Evolutionary conservation across 2,888 invertebrate species (phyloP).

Genomic region (Dinocampus coccinellae): DNA sequence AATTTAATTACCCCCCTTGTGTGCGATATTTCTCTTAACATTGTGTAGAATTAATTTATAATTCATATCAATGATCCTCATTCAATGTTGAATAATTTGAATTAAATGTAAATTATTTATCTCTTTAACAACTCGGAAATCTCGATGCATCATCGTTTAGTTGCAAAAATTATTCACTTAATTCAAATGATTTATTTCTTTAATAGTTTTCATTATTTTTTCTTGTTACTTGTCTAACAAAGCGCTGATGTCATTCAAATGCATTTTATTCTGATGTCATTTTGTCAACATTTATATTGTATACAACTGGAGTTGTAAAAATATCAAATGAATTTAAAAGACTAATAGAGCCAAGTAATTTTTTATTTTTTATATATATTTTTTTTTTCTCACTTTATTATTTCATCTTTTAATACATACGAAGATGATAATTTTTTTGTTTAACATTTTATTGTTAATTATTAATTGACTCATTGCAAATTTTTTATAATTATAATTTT

Average conservation of each 20-base stretch:
- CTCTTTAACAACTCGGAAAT: slow-evolving; percentile 25
- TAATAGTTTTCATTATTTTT: background rate
- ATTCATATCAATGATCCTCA: background rate
- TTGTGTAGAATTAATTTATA: slow-evolving; percentile 4
- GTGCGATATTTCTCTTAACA: slow-evolving; percentile 11
- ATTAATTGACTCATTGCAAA: background rate
- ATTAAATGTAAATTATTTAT: slow-evolving; percentile 22
- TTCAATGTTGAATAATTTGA: slow-evolving; percentile 4
- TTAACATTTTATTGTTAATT: background rate
- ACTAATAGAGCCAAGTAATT: too few species aligned
- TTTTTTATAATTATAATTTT: background rate
- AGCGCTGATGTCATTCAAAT: slow-evolving; percentile 20
- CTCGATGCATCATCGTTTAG: slow-evolving; percentile 16
- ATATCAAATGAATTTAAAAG: background rate
- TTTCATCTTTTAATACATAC: background rate
- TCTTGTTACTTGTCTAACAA: background rate
- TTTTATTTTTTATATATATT: background rate
- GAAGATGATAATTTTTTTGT: background rate
- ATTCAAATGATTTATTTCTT: background rate
- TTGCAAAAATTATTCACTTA: background rate
- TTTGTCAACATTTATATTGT: background rate
- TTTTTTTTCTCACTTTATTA: background rate
- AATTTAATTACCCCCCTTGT: slow-evolving; percentile 30
- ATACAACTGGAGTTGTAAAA: background rate
- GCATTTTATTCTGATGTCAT: background rate